Evolutionary conservation across 2,888 invertebrate genomes (phyloP).

Genomic region (Apotomis betuletana): DNA sequence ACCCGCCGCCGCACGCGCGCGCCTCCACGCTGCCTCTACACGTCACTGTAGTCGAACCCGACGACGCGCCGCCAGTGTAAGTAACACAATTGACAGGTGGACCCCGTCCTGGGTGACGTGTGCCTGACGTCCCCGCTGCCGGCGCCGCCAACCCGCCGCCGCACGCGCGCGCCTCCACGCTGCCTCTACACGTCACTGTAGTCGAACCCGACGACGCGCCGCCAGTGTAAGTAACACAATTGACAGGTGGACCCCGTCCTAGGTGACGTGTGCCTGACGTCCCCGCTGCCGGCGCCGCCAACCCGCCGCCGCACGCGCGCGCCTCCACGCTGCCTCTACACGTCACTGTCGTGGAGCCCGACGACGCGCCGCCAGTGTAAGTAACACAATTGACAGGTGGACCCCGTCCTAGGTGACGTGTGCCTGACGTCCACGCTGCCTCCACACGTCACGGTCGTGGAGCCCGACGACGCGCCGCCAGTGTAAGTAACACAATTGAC

Average conservation of each 20-base stretch:
- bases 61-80: slow-evolving; percentile 87
- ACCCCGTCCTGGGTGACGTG: too few relatives aligned
- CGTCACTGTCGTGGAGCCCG: slow-evolving; percentile 94
- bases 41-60: slow-evolving; percentile 93
- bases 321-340: slow-evolving; percentile 93
- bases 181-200: too few relatives aligned
- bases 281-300: slow-evolving; percentile 85
- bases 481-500: slow-evolving; percentile 77
- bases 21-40: slow-evolving; percentile 91
- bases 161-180: too few relatives aligned
- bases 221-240: slow-evolving; percentile 57
- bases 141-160: too few relatives aligned
- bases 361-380: slow-evolving; percentile 87
- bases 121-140: too few relatives aligned
- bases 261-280: slow-evolving; percentile 89
- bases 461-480: too few relatives aligned
- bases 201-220: too few relatives aligned
- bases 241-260: slow-evolving; percentile 90
- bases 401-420: too few relatives aligned
- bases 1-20: slow-evolving; percentile 87
- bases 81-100: too few relatives aligned
- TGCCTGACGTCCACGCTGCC: too few relatives aligned
- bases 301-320: slow-evolving; percentile 86
- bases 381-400: too few relatives aligned
- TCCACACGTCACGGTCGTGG: too few relatives aligned